Evolutionary conservation across 2,113 vertebrate genomes (phyloP).

Genomic region (Tricholaema leucomelas): DNA sequence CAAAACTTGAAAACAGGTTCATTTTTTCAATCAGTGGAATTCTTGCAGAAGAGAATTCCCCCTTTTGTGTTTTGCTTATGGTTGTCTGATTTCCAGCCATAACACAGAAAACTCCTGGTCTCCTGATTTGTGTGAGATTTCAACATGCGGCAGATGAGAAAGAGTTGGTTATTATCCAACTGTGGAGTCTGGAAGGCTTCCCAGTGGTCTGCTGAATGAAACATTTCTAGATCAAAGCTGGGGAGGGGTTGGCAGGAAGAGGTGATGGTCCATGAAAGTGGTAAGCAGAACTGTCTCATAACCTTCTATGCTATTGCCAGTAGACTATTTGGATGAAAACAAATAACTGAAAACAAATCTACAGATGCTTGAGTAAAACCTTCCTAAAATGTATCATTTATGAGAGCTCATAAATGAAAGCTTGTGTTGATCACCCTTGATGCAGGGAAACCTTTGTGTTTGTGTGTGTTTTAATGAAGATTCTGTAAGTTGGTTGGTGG

Average conservation of each 20-base stretch:
- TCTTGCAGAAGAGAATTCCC: not conserved
- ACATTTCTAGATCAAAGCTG: constrained; percentile 42
- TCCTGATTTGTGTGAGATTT: not conserved
- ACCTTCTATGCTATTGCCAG: constrained; percentile 12
- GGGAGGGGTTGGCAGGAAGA: constrained; percentile 38
- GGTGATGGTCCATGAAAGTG: constrained; percentile 50
- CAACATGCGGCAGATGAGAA: not conserved
- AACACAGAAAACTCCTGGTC: not conserved
- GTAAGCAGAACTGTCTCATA: constrained; percentile 25
- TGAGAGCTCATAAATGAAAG: constrained; percentile 25
- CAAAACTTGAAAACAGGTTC: not conserved
- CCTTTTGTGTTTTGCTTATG: not conserved
- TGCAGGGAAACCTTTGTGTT: not conserved
- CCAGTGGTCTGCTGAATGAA: constrained; percentile 35
- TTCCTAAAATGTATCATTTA: constrained; percentile 36
- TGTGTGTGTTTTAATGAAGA: not conserved
- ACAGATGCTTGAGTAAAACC: constrained; percentile 41
- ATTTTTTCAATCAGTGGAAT: not conserved
- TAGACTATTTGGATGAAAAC: constrained; percentile 34
- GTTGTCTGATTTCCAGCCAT: not conserved
- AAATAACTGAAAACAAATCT: constrained; percentile 29
- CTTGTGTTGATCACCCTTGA: not conserved
- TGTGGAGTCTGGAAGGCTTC: constrained; percentile 40
- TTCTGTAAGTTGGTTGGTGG: not conserved
- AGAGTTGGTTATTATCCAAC: constrained; percentile 16